phyloP scores from a whole-genome alignment of 2,888 invertebrate species.

The Hirtodrosophila duncani region DNA sequence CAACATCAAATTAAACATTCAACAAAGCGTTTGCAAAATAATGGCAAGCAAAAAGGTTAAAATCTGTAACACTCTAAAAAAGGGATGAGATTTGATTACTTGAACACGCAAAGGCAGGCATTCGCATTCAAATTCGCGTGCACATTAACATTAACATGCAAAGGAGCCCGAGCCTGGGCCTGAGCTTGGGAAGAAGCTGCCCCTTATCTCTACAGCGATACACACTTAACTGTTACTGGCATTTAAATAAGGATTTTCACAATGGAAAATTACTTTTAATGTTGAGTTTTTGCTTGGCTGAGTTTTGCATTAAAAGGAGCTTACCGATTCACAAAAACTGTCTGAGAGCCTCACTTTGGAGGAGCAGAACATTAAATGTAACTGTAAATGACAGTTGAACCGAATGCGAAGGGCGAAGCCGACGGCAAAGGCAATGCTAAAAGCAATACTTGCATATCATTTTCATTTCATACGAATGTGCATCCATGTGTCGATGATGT shows the following conservation, averaged over 20 bases:
- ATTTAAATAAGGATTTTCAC: constrained; percentile 65
- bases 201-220: constrained; percentile 28
- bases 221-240: constrained; percentile 20
- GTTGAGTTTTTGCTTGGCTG: constrained; percentile 52
- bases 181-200: constrained; percentile 2
- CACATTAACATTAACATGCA: constrained; percentile 60
- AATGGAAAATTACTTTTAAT: constrained; percentile 65
- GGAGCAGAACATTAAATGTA: constrained; percentile 19
- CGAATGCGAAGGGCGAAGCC: too few relatives aligned
- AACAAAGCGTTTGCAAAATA: constrained; percentile 35
- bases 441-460: too few relatives aligned
- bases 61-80: constrained; percentile 51
- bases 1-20: constrained; percentile 42
- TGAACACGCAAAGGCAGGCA: constrained; percentile 29
- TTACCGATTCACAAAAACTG: too few relatives aligned
- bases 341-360: constrained; percentile 2
- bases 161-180: constrained; percentile 31
- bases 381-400: too few relatives aligned
- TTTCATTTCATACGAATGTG: too few relatives aligned
- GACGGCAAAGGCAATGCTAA: too few relatives aligned
- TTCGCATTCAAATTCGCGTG: constrained; percentile 48
- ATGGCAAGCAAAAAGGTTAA: constrained; percentile 38
- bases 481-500: too few relatives aligned
- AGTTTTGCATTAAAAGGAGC: constrained; percentile 40
- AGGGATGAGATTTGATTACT: constrained; percentile 57